Base-by-base conservation (phyloP, 92 coral and sea anemone genomes). In the Umimayanthus kanabou region DNA sequence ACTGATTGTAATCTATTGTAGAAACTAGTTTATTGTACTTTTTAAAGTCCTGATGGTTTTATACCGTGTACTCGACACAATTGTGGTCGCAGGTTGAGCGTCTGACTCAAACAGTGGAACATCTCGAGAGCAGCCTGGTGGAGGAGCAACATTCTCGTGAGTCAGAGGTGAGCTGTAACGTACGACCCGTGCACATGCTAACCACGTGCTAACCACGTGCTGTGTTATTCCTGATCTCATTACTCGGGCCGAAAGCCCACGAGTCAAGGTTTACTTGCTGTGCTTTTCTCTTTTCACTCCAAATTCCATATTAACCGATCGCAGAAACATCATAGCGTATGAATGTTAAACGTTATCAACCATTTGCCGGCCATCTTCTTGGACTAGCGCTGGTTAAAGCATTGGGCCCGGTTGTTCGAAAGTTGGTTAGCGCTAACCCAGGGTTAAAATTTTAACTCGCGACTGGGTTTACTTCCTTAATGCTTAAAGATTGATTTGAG, bases 31-130 rank as follows among this genome's bases (percentile, higher is more conserved):
- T 33, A 33, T 33, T 33, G 37, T 33, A 33, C 1, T 33, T 33
- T 33, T 33, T 33, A 33, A 33, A 33, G 0, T 33, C 37, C 1
- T 33, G 37, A 33, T 33, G 37, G 37, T 33, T 33, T 33, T 33
- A 33, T 33, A 33, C 37, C 37, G 37, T 33, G 37, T 33, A 33
- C 37, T 0, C 37, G 37, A 0, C 37, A 33, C 37, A 33, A 33
- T 33, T n/a, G n/a, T 73, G 18, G 47, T 39, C 57, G n/a, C 85
- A 93, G 96, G 96, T 92, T 20, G 93, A 95, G 75, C 94, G 85
- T 39, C 88, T 95, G 64, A 91, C 87, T 91, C 92, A 95, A 72
- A 93, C 91, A 4, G 92, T 90, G 8, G 93, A 91, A 29, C 96
- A 93, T 20, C 86, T 95, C 13, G 94, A 93, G 79, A 81, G 85